These are phyloP conservation scores for Acleris holmiana DNA, from an alignment of 2,888 invertebrate genomes.

Conservation along the genomic window DNA sequence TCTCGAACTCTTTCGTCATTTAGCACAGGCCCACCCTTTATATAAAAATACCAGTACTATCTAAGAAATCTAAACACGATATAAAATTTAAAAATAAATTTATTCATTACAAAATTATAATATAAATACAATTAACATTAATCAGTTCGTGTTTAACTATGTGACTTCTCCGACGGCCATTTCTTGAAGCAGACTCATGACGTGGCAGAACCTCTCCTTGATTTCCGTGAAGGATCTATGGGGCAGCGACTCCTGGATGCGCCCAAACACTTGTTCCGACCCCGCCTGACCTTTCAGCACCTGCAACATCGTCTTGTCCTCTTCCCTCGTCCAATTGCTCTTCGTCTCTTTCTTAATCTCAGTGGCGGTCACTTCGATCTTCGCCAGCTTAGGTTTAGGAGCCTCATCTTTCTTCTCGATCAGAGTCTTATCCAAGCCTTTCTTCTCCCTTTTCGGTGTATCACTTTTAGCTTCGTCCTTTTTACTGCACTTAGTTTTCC, in stretches of 20 bases:
- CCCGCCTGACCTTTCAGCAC: slow-evolving; percentile 88
- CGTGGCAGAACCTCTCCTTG: slow-evolving; percentile 84
- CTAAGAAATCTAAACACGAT: slow-evolving; percentile 35
- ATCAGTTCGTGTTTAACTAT: slow-evolving; percentile 55
- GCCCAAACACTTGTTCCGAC: slow-evolving; percentile 86
- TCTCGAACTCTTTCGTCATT: too few species aligned
- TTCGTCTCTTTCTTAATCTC: slow-evolving; percentile 52
- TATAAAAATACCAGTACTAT: too few species aligned
- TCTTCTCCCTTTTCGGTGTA: slow-evolving; percentile 53
- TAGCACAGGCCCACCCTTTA: too few species aligned
- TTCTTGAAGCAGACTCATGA: slow-evolving; percentile 86
- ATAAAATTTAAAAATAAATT: slow-evolving; percentile 47
- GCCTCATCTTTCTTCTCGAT: slow-evolving; percentile 53
- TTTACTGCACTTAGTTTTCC: slow-evolving; percentile 47
- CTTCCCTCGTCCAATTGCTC: slow-evolving; percentile 89
- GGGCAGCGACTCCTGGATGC: slow-evolving; percentile 81
- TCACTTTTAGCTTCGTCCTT: slow-evolving; percentile 49
- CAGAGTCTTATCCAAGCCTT: slow-evolving; percentile 43
- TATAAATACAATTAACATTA: slow-evolving; percentile 67
- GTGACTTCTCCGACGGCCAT: slow-evolving; percentile 81
- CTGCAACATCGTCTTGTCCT: slow-evolving; percentile 92
- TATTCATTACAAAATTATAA: slow-evolving; percentile 70
- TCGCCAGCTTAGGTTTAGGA: slow-evolving; percentile 56
- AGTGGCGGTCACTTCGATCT: slow-evolving; percentile 56
- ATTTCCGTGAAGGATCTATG: slow-evolving; percentile 84